Base-by-base conservation (phyloP, 2,797 vertebrate genomes). In the Acrocephalus scirpaceus region DNA sequence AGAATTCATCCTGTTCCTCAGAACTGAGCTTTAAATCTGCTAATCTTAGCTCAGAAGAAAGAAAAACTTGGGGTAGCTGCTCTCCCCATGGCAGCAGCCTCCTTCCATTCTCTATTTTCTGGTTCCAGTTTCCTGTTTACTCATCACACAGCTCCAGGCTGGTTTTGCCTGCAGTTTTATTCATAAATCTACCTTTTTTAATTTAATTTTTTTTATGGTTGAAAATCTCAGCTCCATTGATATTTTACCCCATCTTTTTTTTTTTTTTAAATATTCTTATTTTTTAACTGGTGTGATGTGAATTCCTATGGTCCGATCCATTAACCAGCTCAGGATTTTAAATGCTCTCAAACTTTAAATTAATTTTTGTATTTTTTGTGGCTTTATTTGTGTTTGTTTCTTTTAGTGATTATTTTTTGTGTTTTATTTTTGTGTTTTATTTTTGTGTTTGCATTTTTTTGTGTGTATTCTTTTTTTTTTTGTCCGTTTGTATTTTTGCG, bases 71-170 rank as follows among this genome's bases (percentile, higher is more conserved):
- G 54, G 21, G 10, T 83, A 62, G 17, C 50, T 70, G 36, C 40
- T 81, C 48, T 93, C 36, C 58, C 36, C 26, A 16, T 48, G 76
- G 34, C 83, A 73, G 61, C 73, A 78, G 34, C 47, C 69, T 93
- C 72, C 47, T 93, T 48, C 83, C 58, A 90, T 60, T 88, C 86
- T 81, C 1, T 47, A 9, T 90, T 57, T 75, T 71, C 76, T 93
- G 56, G 22, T 67, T 87, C 64, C 74, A 64, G 64, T 76, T 88
- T 95, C 84, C 90, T 92, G 71, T 90, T 94, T 88, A 64, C 80
- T 93, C 86, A 85, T 82, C 77, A 71, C 20, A 12, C 51, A 85
- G 74, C n/a, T 82, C 64, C 84, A 51, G 64, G 32, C 69, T 71
- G 32, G 15, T 77, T 88, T 86, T 57, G 20, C 60, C 53, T 62